Evolutionary conservation across 2,113 vertebrate species (phyloP).

Genomic region (Atherinomorus stipes): DNA sequence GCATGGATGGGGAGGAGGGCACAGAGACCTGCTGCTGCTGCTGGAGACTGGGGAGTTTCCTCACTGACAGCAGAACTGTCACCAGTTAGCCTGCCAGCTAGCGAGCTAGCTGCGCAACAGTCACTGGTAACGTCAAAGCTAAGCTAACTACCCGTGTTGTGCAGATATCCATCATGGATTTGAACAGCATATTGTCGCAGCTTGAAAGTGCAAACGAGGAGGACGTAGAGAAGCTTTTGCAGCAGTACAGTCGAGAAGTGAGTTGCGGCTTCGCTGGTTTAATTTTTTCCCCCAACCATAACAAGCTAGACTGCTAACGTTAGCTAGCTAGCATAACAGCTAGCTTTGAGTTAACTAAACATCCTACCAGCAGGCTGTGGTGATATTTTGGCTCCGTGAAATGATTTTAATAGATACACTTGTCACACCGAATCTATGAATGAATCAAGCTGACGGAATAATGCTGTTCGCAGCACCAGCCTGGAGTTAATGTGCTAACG

Average conservation of each 20-base stretch:
- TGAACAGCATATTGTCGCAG: conserved; percentile 70
- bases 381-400: background rate
- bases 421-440: background rate
- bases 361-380: background rate
- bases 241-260: conserved; percentile 80
- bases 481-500: conserved; percentile 18
- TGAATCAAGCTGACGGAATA: background rate
- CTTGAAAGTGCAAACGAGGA: conserved; percentile 72
- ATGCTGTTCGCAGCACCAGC: background rate
- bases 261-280: conserved; percentile 29
- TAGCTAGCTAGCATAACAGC: conserved; percentile 30
- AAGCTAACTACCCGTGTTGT: background rate
- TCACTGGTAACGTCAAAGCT: background rate
- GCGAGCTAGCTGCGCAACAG: conserved; percentile 35
- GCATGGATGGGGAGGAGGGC: background rate
- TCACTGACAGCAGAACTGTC: conserved; percentile 36
- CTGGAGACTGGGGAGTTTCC: conserved; percentile 45
- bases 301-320: conserved; percentile 59
- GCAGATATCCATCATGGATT: conserved; percentile 70
- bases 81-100: conserved; percentile 48
- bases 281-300: conserved; percentile 51
- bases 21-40: background rate
- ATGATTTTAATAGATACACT: background rate
- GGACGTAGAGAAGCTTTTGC: conserved; percentile 67
- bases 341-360: conserved; percentile 10